Percentiles rank a stretch among this genome's conserved stretches.
phyloP scores from a whole-genome alignment of 2,888 invertebrate genomes.

The Agrochola circellaris region DNA sequence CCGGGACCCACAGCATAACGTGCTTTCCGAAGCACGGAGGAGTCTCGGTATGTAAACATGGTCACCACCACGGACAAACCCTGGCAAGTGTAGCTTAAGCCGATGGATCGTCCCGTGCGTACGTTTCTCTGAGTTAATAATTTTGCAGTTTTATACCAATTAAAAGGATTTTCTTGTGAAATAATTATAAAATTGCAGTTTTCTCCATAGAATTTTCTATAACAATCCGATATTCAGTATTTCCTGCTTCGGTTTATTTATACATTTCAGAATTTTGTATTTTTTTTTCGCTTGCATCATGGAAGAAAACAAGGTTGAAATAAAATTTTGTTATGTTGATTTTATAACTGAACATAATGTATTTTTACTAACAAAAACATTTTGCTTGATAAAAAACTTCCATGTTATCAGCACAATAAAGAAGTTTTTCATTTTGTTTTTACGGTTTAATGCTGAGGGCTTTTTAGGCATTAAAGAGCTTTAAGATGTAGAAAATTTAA shows the following conservation, averaged over 20 bases:
- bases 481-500: not conserved
- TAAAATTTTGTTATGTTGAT: not conserved
- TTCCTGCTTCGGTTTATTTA: not conserved
- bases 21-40: too few species aligned
- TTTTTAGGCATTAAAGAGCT: not conserved
- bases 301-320: not conserved
- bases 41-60: too few species aligned
- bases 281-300: not conserved
- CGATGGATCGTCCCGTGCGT: too few species aligned
- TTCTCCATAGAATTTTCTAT: not conserved
- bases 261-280: not conserved
- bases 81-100: too few species aligned
- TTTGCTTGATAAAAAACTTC: not conserved
- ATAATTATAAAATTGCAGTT: not conserved
- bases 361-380: not conserved
- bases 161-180: not conserved
- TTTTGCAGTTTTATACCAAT: not conserved
- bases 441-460: not conserved
- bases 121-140: not conserved
- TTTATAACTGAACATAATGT: too few species aligned
- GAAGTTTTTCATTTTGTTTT: not conserved
- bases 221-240: not conserved
- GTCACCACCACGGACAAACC: too few species aligned
- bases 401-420: too few species aligned
- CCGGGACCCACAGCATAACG: too few species aligned